Percentiles rank a stretch among this genome's conserved stretches.
These are phyloP conservation scores for Pantala flavescens DNA, from an alignment of 1,140 invertebrate species.

Conservation along the genomic window DNA sequence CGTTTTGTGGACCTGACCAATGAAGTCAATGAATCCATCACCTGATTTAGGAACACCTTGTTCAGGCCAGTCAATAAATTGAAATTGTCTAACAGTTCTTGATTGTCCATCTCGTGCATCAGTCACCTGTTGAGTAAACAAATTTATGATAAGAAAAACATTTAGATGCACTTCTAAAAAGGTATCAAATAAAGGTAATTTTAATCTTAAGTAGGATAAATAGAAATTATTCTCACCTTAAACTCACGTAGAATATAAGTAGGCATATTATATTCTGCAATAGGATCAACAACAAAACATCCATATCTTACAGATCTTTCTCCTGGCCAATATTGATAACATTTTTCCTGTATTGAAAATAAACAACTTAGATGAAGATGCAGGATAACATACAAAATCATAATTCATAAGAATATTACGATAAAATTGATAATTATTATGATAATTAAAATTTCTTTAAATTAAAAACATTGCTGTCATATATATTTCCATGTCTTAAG, in stretches of 20 bases:
- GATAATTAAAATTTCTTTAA: background rate
- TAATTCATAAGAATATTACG: background rate
- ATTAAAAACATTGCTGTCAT: background rate
- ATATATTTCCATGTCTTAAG: conserved; percentile 12
- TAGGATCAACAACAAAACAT: conserved; percentile 96
- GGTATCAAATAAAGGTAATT: too few species aligned
- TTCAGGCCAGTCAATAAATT: conserved; percentile 99
- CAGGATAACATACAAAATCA: background rate
- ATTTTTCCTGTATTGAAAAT: conserved; percentile 68
- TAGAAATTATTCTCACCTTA: conserved; percentile 53
- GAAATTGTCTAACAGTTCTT: conserved; percentile 93
- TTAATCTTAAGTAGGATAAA: too few species aligned
- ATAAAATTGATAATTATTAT: too few species aligned
- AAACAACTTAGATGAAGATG: background rate
- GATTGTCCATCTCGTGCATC: conserved; percentile 90
- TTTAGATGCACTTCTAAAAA: too few species aligned
- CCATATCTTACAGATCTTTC: conserved; percentile 92
- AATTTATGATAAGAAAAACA: conserved; percentile 14
- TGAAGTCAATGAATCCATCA: conserved; percentile 96
- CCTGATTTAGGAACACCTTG: conserved; percentile 95
- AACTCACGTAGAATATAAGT: conserved; percentile 98
- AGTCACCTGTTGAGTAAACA: conserved; percentile 37
- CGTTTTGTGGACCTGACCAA: conserved; percentile 98
- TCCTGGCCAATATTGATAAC: conserved; percentile 98
- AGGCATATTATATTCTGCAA: conserved; percentile 99